These are phyloP conservation scores for Panurus biarmicus DNA, from an alignment of 2,113 vertebrate genomes.

Conservation along the genomic window DNA sequence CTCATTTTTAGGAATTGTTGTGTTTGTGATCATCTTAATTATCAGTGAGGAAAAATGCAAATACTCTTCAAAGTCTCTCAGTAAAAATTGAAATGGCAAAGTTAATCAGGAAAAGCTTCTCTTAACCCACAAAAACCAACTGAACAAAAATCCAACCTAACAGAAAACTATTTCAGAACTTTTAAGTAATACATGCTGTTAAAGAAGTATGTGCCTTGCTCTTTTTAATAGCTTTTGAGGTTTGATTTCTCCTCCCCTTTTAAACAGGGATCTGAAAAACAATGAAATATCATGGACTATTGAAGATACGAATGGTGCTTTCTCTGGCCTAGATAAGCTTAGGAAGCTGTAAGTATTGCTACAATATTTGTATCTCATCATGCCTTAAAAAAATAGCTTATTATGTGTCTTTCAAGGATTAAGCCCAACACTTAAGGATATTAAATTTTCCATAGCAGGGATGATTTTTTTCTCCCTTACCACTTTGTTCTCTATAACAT, in stretches of 20 bases:
- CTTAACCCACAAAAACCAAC: fast-evolving
- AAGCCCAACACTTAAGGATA: not conserved
- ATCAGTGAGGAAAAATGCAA: not conserved
- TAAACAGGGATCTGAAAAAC: constrained; percentile 84
- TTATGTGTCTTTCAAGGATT: not conserved
- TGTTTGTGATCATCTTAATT: not conserved
- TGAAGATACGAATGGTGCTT: constrained; percentile 98
- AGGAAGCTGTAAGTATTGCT: constrained; percentile 81
- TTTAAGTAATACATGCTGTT: not conserved
- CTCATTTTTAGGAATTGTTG: not conserved
- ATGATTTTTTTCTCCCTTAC: not conserved
- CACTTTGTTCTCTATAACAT: not conserved
- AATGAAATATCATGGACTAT: constrained; percentile 99
- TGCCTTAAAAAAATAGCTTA: not conserved
- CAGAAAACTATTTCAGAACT: not conserved
- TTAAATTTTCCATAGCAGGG: not conserved
- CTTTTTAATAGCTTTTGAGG: not conserved
- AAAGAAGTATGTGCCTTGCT: not conserved
- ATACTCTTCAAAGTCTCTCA: not conserved
- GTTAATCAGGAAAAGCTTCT: not conserved
- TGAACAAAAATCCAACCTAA: not conserved
- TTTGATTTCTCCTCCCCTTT: not conserved
- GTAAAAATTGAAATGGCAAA: not conserved
- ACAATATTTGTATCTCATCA: not conserved
- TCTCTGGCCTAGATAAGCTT: constrained; percentile 89